A percentile compares a stretch with the other conserved stretches of the same genome.
Conservation (phyloP, 53 echinoderm and acorn worm genomes). For the Zoroaster sp. region DNA sequence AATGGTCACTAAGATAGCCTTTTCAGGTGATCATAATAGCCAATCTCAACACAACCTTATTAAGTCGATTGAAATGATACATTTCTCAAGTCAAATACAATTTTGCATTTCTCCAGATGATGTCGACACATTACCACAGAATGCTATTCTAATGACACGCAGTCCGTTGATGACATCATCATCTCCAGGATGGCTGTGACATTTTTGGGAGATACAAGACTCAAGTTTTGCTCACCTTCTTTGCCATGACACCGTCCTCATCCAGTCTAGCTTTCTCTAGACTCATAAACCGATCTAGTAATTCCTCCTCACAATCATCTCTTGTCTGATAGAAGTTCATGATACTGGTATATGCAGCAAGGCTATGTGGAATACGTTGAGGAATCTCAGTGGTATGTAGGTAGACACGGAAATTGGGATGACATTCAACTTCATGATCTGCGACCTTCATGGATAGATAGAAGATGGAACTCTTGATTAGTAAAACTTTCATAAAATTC, state of each 20-base stretch:
- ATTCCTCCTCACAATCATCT: constrained; percentile 91
- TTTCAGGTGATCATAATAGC: too few relatives aligned
- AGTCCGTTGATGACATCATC: too few relatives aligned
- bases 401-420: constrained; percentile 88
- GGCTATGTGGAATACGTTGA: constrained; percentile 78
- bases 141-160: too few relatives aligned
- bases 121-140: too few relatives aligned
- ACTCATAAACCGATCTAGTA: constrained; percentile 89
- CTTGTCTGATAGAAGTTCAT: constrained; percentile 93
- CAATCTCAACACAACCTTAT: too few relatives aligned
- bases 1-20: too few relatives aligned
- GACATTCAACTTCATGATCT: constrained; percentile 97
- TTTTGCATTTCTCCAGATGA: too few relatives aligned
- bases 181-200: too few relatives aligned
- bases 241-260: constrained; percentile 78
- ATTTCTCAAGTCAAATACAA: too few relatives aligned
- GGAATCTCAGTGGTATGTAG: constrained; percentile 91
- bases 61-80: too few relatives aligned
- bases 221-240: constrained; percentile 58
- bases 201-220: neutral
- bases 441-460: too few relatives aligned
- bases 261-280: constrained; percentile 92
- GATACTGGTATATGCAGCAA: constrained; percentile 91
- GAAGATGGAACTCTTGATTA: neutral
- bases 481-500: neutral